phyloP scores from a whole-genome alignment of 2,797 vertebrate species.

The Parauchenoglanis punctatus region DNA sequence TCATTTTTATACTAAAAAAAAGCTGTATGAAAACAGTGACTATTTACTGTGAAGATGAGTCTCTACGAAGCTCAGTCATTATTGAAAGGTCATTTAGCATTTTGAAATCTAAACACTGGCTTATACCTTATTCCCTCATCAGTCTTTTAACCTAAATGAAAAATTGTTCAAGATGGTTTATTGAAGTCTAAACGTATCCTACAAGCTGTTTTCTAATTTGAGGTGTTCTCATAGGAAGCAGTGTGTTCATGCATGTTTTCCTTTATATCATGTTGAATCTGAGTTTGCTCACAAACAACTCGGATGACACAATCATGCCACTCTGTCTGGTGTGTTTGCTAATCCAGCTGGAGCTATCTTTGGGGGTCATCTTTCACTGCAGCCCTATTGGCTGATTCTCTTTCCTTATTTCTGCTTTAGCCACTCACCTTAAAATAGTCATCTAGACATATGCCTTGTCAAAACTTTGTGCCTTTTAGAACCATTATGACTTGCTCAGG shows the following conservation, averaged over 20 bases:
- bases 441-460: neutral
- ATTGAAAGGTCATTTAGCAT: neutral
- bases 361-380: conserved; percentile 38
- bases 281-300: conserved; percentile 47
- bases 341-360: conserved; percentile 39
- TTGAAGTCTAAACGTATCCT: neutral
- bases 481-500: conserved; percentile 11
- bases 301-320: conserved; percentile 32
- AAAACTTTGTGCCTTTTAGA: conserved; percentile 19
- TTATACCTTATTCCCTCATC: neutral
- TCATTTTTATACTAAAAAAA: conserved; percentile 29
- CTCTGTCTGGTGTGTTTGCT: conserved; percentile 45
- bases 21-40: neutral
- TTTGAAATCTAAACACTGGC: neutral
- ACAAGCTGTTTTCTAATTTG: neutral
- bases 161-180: neutral
- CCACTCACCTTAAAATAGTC: conserved; percentile 41
- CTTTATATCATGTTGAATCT: neutral
- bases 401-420: conserved; percentile 36
- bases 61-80: neutral
- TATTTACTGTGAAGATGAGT: neutral
- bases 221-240: neutral
- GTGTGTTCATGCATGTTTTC: neutral
- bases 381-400: conserved; percentile 24
- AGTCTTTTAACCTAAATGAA: neutral